Evolutionary conservation across 2,113 vertebrate genomes (phyloP).

Genomic region (Camelus dromedarius): DNA sequence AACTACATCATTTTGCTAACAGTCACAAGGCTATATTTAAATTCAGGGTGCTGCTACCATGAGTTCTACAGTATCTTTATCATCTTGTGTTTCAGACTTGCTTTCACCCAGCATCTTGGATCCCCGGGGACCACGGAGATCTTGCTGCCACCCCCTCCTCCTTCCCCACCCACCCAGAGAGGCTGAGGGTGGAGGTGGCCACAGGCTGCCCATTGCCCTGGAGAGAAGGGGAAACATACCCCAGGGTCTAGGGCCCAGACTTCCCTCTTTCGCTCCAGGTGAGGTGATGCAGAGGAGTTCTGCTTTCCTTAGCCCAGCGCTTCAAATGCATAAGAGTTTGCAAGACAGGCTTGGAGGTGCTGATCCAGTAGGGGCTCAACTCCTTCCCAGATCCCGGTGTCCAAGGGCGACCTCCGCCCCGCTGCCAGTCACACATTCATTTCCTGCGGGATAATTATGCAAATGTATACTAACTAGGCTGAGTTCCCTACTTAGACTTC

Average conservation of each 20-base stretch:
- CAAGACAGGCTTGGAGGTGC: not conserved
- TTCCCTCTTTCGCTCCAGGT: not conserved
- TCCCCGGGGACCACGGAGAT: not conserved
- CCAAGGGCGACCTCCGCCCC: constrained; percentile 56
- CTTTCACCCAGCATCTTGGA: constrained; percentile 44
- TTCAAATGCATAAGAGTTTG: not conserved
- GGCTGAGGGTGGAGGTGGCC: accelerated
- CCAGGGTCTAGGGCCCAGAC: not conserved
- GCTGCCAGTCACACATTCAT: constrained; percentile 74
- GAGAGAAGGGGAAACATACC: not conserved
- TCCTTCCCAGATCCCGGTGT: constrained; percentile 14
- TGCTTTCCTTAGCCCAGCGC: not conserved
- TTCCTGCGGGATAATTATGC: constrained; percentile 82
- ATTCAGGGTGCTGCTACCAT: constrained; percentile 70
- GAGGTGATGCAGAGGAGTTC: not conserved
- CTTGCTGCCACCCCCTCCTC: not conserved
- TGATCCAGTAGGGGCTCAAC: not conserved
- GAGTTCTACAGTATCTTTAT: constrained; percentile 63
- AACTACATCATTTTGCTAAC: constrained; percentile 76
- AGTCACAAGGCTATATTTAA: constrained; percentile 81
- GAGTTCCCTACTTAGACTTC: constrained; percentile 82
- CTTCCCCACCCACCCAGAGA: not conserved
- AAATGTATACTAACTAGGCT: constrained; percentile 85
- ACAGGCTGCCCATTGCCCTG: not conserved
- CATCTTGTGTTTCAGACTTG: constrained; percentile 54